Base-by-base conservation (phyloP, 2,113 vertebrate species). In the Alethe castanea region DNA sequence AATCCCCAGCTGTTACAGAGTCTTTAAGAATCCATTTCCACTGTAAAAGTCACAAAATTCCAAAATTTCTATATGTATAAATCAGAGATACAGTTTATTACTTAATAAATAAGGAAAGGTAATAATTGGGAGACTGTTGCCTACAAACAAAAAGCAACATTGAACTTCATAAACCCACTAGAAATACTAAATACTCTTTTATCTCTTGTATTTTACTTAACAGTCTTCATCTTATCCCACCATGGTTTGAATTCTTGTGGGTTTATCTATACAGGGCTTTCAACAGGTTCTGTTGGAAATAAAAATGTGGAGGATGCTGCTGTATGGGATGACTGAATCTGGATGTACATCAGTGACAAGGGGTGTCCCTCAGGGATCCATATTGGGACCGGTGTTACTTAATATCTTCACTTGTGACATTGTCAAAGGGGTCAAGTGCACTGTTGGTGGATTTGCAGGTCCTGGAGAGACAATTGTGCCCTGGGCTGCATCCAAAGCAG, bases 311-410 rank as follows among this genome's bases (percentile, higher is more conserved):
- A 73, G 60, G 14, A 12, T 77, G 31, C 40, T 77, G 31, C 40
- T 72, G 31, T n/a, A 14, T 81, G n/a, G 35, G 26, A 26, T 44
- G 38, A 23, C 28, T 40, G 22, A 45, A 74, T 74, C 29, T 56
- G 0, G 0, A 3, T 25, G 19, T 48, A 17, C 2, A 16, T 57
- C 29, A 50, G 16, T 57, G 29, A n/a, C 19, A n/a, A 74, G 35
- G 35, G 6, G 6, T 35, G 60, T 57, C 44, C 50, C 29, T 85
- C 35, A 31, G 52, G 42, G 29, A 33, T 57, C 50, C 19, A 20
- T 35, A 48, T 0, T 66, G 42, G 29, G 24, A 42, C 52, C 42
- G 47, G 10, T 31, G 35, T 74, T 40, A 24, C 17, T 29, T 42
- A 20, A 42, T 57, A 35, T 35, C 42, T 85, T 29, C 5, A 35